Evolutionary conservation across 2,888 invertebrate species (phyloP), one percentile per base, ranked within the genome.

Genomic region (Mythimna albipuncta): DNA sequence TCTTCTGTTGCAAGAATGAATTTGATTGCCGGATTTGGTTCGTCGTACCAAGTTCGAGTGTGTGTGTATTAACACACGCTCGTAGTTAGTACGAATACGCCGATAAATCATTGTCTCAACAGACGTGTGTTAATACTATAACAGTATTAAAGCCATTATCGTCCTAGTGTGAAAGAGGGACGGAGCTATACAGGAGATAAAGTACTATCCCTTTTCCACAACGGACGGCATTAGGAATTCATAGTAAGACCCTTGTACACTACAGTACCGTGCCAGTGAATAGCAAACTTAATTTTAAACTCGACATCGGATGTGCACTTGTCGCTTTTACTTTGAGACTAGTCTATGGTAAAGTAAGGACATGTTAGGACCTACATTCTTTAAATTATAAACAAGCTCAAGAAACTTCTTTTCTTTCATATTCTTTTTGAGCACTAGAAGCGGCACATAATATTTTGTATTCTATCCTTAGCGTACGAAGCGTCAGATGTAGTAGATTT

Each of bases 251-350:
- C 50, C 50, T 19, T 50, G 50, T 50, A 64, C 58, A 54, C 16
- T 47, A 67, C 58, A 50, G 54, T 44, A 57, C 32, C 9, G 54
- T 58, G 35, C 57, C 63, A 71, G 72, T 72, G 71, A 72, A 74
- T 64, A 54, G 65, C 59, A 72, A 85, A 80, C 75, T 85, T 77
- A 75, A 84, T 84, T 85, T 86, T 70, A 72, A 84, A 75, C 77
- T 77, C 75, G 58, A 67, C 64, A 21, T 47, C 57, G 50, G 73
- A 57, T 44, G 72, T 55, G 63, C 64, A 44, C 21, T 57, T 63
- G 26, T 54, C 38, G 21, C 41, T 59, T 52, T 69, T 75, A 68
- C 57, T 72, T 73, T 54, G 38, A 62, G 41, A 58, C 64, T 76
- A 68, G 73, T 70, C 35, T 57, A 69, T 50, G 26, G 64, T 16